Evolutionary conservation across 2,888 invertebrate species (phyloP), one percentile per base, ranked within the genome.

Genomic region (Eurytoma adleriae): DNA sequence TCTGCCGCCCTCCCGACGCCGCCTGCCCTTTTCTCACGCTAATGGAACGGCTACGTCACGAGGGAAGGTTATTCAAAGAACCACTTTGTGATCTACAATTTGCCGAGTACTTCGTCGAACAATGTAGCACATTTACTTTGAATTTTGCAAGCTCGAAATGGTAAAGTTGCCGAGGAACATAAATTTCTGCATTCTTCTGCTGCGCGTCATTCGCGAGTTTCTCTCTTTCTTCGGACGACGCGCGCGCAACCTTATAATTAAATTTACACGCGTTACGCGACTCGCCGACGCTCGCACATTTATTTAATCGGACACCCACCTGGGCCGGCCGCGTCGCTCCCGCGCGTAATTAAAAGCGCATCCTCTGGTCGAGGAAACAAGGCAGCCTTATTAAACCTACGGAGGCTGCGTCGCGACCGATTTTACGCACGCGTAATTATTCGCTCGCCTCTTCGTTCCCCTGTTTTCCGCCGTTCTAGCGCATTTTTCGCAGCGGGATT

Each of bases 331-430:
- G 57, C 40, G 12, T 59, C 3, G 24, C 20, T 24, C 77, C 10
- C 18, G 52, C 30, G 50, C 86, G 87, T 89, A 89, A 89, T 89
- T 89, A 89, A 89, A 89, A 89, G 88, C 88, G 85, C 88, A 88
- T 89, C 89, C 88, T 85, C 16, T 20, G 20, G 40, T 59, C 27
- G 14, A 48, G 18, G 52, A 71, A 59, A 59, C 56, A 74, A 79
- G 56, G 50, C 69, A 69, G 56, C 62, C 73, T 79, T 69, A 73
- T 79, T 68, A 79, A 68, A 48, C 56, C 48, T 62, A 54, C 76
- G 54, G 52, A 20, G 27, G 66, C 56, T 56, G 56, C 24, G 54
- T 5, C 52, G 50, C 64, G 14, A 52, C 30, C 61, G 72, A 68
- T 68, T 78, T 78, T 27, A 40, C 61, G 40, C 16, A 27, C 30